phyloP scores from a whole-genome alignment of 2,113 vertebrate genomes.

The Sceloporus undulatus region DNA sequence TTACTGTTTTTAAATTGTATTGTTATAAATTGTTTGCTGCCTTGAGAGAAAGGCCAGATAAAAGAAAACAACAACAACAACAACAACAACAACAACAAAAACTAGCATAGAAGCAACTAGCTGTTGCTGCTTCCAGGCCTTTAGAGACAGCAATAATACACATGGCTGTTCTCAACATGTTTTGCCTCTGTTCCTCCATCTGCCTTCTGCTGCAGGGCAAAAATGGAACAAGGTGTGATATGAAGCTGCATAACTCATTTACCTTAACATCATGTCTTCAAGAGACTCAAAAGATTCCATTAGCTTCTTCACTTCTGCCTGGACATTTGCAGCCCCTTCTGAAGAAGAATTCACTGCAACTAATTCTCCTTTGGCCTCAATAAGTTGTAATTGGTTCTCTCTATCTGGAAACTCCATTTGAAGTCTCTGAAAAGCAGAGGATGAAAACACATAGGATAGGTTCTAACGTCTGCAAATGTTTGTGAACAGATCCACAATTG shows the following conservation, averaged over 20 bases:
- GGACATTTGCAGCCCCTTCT: constrained; percentile 83
- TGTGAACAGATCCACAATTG: neutral
- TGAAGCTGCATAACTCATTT: neutral
- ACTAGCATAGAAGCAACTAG: too few relatives aligned
- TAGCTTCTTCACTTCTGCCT: constrained; percentile 81
- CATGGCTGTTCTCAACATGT: neutral
- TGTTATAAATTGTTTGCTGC: too few relatives aligned
- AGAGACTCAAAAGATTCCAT: constrained; percentile 74
- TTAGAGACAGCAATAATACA: neutral
- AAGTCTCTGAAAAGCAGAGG: constrained; percentile 77
- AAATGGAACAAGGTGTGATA: neutral
- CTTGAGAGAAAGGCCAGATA: too few relatives aligned
- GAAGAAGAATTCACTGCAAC: constrained; percentile 84
- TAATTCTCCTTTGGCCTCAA: constrained; percentile 78
- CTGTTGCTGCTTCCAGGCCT: too few relatives aligned
- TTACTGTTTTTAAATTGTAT: too few relatives aligned
- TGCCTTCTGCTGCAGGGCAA: neutral
- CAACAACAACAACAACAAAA: too few relatives aligned
- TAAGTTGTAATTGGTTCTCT: constrained; percentile 85
- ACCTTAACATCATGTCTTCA: constrained; percentile 67
- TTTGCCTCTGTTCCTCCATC: neutral
- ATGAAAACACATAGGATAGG: neutral
- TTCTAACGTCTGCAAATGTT: neutral
- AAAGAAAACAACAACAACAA: too few relatives aligned
- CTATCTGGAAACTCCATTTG: constrained; percentile 87